Conservation (phyloP, 2,113 vertebrate genomes). For the Melierax canorus region DNA sequence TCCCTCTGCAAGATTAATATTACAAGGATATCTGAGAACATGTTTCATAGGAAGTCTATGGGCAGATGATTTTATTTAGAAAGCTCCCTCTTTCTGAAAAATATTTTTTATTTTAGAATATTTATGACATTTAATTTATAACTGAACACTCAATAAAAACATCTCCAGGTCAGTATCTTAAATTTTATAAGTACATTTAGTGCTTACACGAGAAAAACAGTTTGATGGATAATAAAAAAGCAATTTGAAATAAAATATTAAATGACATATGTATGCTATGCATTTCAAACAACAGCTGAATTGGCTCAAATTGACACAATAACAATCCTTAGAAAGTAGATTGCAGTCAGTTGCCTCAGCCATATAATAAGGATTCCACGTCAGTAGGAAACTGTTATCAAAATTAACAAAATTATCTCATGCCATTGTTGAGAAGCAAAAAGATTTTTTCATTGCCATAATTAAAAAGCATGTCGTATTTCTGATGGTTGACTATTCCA, state of each 20-base stretch:
- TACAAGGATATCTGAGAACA: not conserved
- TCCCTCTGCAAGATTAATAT: slow-evolving; percentile 5
- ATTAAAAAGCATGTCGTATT: not conserved
- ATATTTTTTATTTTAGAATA: not conserved
- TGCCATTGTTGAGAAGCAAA: not conserved
- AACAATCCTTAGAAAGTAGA: not conserved
- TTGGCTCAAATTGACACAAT: not conserved
- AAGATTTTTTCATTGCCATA: not conserved
- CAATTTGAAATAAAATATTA: not conserved
- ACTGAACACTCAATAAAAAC: not conserved
- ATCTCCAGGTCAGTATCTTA: not conserved
- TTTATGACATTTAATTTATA: not conserved
- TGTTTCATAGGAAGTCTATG: not conserved
- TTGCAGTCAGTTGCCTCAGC: slow-evolving; percentile 26
- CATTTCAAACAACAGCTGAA: slow-evolving; percentile 18
- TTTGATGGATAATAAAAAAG: not conserved
- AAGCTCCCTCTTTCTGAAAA: not conserved
- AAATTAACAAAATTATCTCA: not conserved
- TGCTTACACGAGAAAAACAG: not conserved
- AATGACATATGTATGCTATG: not conserved
- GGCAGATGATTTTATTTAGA: not conserved
- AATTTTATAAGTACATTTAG: not conserved
- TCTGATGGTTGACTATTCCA: not conserved
- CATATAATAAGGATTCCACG: not conserved
- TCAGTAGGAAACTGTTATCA: not conserved